These are phyloP conservation scores for Poliocrania exsul DNA, from an alignment of 2,797 vertebrate genomes.

Conservation along the genomic window DNA sequence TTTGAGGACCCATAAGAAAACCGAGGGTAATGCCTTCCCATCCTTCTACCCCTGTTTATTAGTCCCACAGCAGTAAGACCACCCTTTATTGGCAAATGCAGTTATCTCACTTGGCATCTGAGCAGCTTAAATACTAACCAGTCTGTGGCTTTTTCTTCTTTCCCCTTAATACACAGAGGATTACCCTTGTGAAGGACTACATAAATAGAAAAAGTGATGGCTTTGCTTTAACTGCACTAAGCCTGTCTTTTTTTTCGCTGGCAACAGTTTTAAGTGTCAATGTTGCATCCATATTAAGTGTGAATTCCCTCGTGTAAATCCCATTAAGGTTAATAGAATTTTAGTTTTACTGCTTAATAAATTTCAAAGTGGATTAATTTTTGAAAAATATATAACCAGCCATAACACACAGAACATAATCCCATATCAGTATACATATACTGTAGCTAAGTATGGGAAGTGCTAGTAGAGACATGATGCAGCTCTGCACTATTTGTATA, in stretches of 20 bases:
- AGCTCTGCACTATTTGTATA: not conserved
- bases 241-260: not conserved
- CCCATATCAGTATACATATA: not conserved
- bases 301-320: conserved; percentile 53
- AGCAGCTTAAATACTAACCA: conserved; percentile 12
- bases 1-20: not conserved
- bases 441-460: not conserved
- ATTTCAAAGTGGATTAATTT: conserved; percentile 53
- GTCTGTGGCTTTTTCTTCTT: not conserved
- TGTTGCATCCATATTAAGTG: conserved; percentile 43
- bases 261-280: conserved; percentile 31
- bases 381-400: conserved; percentile 27
- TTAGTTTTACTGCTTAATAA: conserved; percentile 60
- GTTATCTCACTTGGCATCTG: not conserved
- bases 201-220: conserved; percentile 48
- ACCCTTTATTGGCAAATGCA: not conserved
- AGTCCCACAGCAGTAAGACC: not conserved
- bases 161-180: conserved; percentile 14
- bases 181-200: conserved; percentile 44
- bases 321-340: conserved; percentile 64
- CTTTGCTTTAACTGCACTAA: conserved; percentile 29
- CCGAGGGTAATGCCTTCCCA: not conserved
- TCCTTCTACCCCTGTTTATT: not conserved
- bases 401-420: not conserved
- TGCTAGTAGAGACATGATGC: not conserved